Evolutionary conservation across 2,888 invertebrate species (phyloP).

Genomic region (Hermaeophaga mercurialis): DNA sequence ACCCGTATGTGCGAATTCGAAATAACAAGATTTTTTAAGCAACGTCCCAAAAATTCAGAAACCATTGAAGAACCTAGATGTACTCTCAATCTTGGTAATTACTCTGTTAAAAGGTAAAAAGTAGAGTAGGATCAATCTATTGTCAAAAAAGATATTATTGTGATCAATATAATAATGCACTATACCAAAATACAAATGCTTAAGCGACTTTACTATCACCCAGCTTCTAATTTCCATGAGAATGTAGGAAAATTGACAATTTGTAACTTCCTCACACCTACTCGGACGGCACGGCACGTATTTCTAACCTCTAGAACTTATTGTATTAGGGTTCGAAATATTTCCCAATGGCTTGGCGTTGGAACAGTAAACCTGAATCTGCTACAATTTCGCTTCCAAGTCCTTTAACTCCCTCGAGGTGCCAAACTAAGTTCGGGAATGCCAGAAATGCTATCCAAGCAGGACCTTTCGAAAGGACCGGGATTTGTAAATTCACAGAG

Average conservation of each 20-base stretch:
- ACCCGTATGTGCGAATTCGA: no score
- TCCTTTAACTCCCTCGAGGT: background rate
- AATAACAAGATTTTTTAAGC: no score
- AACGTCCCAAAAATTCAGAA: no score
- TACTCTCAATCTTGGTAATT: no score
- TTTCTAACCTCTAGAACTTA: constrained; percentile 2
- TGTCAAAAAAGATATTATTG: no score
- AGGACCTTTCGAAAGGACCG: constrained; percentile 1
- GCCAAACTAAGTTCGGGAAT: constrained; percentile 4
- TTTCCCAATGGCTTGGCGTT: constrained; percentile 1
- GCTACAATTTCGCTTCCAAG: constrained; percentile 2
- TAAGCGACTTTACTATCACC: no score
- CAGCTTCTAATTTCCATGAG: background rate
- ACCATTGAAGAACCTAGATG: no score
- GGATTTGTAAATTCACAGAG: constrained; percentile 11
- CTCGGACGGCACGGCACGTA: background rate
- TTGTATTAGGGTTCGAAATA: constrained; percentile 8
- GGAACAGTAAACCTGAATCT: constrained; percentile 8
- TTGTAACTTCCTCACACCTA: constrained; percentile 6
- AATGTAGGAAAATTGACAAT: background rate
- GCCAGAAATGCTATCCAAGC: constrained; percentile 2
- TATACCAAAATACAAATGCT: no score
- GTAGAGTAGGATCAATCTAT: no score
- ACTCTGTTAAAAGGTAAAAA: no score
- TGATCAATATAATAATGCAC: no score